Conservation (phyloP, 1,140 invertebrate genomes). For the Apis laboriosa region DNA sequence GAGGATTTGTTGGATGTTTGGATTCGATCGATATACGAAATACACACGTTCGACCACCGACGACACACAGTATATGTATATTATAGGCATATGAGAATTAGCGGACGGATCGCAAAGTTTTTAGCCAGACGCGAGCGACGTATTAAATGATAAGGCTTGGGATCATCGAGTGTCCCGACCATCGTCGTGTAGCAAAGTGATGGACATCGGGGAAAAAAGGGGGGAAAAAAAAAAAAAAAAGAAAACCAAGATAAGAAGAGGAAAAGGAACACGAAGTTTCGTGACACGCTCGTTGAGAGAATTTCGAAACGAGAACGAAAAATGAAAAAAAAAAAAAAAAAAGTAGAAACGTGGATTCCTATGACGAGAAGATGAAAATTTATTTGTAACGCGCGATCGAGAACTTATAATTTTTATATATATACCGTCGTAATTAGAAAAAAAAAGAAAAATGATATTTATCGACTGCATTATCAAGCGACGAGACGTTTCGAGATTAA, state of each 20-base stretch:
- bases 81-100: conserved; percentile 29
- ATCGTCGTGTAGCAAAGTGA: conserved; percentile 14
- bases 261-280: background rate
- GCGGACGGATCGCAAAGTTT: conserved; percentile 14
- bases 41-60: conserved; percentile 37
- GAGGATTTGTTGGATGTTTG: conserved; percentile 2
- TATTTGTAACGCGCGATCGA: conserved; percentile 25
- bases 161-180: background rate
- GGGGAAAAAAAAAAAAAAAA: too few species aligned
- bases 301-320: background rate
- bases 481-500: background rate
- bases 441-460: background rate
- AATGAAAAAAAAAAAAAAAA: too few species aligned
- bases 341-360: conserved; percentile 23
- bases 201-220: background rate
- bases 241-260: background rate
- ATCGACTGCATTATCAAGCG: background rate
- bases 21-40: conserved; percentile 31
- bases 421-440: conserved; percentile 9
- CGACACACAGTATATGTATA: conserved; percentile 34
- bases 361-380: conserved; percentile 10
- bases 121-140: conserved; percentile 5
- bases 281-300: background rate
- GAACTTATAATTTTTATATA: conserved; percentile 42
- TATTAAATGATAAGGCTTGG: background rate